Base-by-base conservation (phyloP, 2,113 vertebrate genomes). In the Abramis brama region DNA sequence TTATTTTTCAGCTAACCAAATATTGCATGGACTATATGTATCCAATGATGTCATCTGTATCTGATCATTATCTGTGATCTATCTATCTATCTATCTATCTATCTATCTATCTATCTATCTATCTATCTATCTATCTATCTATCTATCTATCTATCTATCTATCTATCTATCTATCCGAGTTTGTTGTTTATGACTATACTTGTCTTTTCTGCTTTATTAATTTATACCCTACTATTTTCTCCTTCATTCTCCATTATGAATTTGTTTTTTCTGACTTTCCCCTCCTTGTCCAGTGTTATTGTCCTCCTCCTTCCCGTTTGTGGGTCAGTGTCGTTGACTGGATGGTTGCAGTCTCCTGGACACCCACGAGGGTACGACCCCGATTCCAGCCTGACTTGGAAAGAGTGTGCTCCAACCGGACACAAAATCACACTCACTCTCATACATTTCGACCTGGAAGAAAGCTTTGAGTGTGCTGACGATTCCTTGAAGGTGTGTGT, bases 291-390 rank as follows among this genome's bases (percentile, higher is more conserved):
- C 81, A 89, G 89, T 70, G n/a, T 86, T 36, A 83, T 36, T 81
- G 21, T 85, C 52, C 33, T 89, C 39, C 83, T 90, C 30, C 59
- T 88, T 60, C 88, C 85, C 0, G 47, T 88, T 79, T 80, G 84
- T 3, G 79, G 77, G n/a, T 75, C 30, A 13, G 73, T 89, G 0
- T 57, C 70, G 11, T 89, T 94, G 23, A 92, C 95, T 21, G 97
- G 97, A 66, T 95, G 97, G 95, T 93, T 99, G 89, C 91, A 96
- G 78, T 99, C 97, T 83, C 97, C 97, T 19, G 96, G 95, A 74
- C 97, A 97, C 84, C 98, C 97, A 74, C 94, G 89, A 79, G 94
- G 93, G 0, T 99, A 99, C 86, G 93, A 93, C n/a, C 95, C 96
- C 30, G 87, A 96, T 7, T 15, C 89, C 19, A 90, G 91, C 21